A percentile compares a stretch with the other conserved stretches of the same genome.
Conservation (phyloP, 2,888 invertebrate genomes). For the Aquatica leii region DNA sequence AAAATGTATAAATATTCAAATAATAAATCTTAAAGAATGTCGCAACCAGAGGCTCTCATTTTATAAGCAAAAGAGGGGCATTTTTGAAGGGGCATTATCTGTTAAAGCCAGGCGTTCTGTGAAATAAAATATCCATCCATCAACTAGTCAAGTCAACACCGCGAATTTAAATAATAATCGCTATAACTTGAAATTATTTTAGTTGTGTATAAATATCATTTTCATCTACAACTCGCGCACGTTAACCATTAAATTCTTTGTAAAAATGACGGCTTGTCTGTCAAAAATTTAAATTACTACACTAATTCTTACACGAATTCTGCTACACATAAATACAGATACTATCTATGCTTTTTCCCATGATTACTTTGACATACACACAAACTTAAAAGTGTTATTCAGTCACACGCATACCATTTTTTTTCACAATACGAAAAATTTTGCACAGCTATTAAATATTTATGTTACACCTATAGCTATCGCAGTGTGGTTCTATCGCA, state of each 20-base stretch:
- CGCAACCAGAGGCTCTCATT: constrained; percentile 48
- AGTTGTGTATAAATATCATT: constrained; percentile 10
- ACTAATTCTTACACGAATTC: neutral
- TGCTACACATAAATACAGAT: neutral
- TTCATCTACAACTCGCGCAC: constrained; percentile 2
- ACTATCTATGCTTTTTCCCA: too few relatives aligned
- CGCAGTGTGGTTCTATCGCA: too few relatives aligned
- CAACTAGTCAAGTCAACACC: constrained; percentile 38
- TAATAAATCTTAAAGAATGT: constrained; percentile 50
- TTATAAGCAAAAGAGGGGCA: constrained; percentile 51
- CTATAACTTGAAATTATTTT: constrained; percentile 6
- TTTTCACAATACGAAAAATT: too few relatives aligned
- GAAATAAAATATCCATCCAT: constrained; percentile 52
- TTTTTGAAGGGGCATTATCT: constrained; percentile 51
- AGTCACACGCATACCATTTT: too few relatives aligned
- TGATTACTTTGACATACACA: too few relatives aligned
- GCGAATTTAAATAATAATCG: constrained; percentile 23
- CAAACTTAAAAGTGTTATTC: too few relatives aligned
- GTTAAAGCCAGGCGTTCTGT: constrained; percentile 49
- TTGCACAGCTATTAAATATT: too few relatives aligned
- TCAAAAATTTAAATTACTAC: neutral
- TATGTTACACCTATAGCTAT: too few relatives aligned
- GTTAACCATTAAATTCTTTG: constrained; percentile 2
- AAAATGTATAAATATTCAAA: constrained; percentile 49
- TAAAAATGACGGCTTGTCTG: constrained; percentile 7